A percentile compares a stretch with the other conserved stretches of the same genome.
Conservation (phyloP, 2,113 vertebrate species). For the Dendropsophus ebraccatus region DNA sequence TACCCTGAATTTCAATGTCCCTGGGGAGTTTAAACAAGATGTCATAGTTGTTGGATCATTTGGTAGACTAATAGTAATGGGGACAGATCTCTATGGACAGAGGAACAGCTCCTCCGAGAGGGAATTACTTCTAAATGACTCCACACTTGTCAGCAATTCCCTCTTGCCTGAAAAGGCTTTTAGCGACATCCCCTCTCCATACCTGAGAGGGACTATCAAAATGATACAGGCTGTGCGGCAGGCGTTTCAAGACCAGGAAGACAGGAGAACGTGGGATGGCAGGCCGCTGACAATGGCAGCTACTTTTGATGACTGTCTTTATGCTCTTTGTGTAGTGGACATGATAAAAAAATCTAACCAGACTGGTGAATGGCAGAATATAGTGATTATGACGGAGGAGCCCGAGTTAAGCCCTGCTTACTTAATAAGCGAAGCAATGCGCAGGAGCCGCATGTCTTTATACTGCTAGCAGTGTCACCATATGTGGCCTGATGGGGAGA, state of each 20-base stretch:
- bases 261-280: slow-evolving; percentile 94
- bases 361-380: slow-evolving; percentile 96
- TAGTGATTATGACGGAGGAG: slow-evolving; percentile 94
- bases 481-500: slow-evolving; percentile 5
- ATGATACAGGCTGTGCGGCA: slow-evolving; percentile 96
- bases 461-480: slow-evolving; percentile 81
- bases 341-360: slow-evolving; percentile 97
- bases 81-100: slow-evolving; percentile 92
- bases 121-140: slow-evolving; percentile 90
- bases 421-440: slow-evolving; percentile 96
- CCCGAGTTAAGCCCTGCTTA: slow-evolving; percentile 94
- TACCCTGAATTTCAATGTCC: slow-evolving; percentile 97
- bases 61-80: slow-evolving; percentile 83
- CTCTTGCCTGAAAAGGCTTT: slow-evolving; percentile 93
- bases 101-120: slow-evolving; percentile 82
- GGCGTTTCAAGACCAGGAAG: slow-evolving; percentile 96
- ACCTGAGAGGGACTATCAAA: slow-evolving; percentile 92
- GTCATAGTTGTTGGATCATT: slow-evolving; percentile 88
- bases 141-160: slow-evolving; percentile 85
- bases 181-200: slow-evolving; percentile 93
- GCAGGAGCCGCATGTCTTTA: slow-evolving; percentile 93
- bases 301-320: slow-evolving; percentile 98
- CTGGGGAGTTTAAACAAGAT: slow-evolving; percentile 94
- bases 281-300: slow-evolving; percentile 95
- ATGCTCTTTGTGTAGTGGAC: slow-evolving; percentile 95